Evolutionary conservation across 2,888 invertebrate species (phyloP), one percentile per base, ranked within the genome.

Genomic region (Eupithecia subumbrata): DNA sequence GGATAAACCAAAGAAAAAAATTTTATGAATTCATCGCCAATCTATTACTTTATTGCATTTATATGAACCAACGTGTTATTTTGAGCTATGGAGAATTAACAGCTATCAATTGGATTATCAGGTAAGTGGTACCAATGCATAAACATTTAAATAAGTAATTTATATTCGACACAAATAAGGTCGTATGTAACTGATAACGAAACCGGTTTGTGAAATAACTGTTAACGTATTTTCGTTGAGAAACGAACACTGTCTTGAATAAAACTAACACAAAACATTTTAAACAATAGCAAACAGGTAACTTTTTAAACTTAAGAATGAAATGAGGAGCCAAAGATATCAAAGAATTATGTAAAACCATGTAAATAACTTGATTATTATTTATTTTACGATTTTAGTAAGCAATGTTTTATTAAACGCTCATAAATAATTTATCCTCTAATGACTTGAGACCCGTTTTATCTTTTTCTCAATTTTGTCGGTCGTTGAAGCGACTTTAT

Each of bases 1-100:
- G 0, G n/a, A 11, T 48, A 45, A 0, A 45, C 16, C 25, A 37
- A 64, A 45, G 0, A n/a, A 18, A 37, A 67, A 11, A 37, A 30
- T 73, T 69, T 68, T 79, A 82, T 85, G 86, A 83, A 85, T 82
- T 82, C 82, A 79, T 80, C 82, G 86, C 80, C 78, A 66, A 73
- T 67, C 74, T 64, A 67, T 72, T 74, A 68, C 60, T 48, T 68
- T 48, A 74, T 37, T 70, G 45, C 77, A 25, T 70, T 3, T 60
- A 37, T 64, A 30, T 67, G 3, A 72, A 5, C 40, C 64, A 77
- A 25, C 73, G 72, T 74, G 43, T 71, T 67, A 75, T 74, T 78
- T 77, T 79, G 67, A 76, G 72, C 71, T 78, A 84, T 87, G 85
- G 88, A 89, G 89, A 88, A 87, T 87, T 85, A 85, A 87, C 82